Base-by-base conservation (phyloP, 1,140 invertebrate genomes). In the Onthophagus taurus region DNA sequence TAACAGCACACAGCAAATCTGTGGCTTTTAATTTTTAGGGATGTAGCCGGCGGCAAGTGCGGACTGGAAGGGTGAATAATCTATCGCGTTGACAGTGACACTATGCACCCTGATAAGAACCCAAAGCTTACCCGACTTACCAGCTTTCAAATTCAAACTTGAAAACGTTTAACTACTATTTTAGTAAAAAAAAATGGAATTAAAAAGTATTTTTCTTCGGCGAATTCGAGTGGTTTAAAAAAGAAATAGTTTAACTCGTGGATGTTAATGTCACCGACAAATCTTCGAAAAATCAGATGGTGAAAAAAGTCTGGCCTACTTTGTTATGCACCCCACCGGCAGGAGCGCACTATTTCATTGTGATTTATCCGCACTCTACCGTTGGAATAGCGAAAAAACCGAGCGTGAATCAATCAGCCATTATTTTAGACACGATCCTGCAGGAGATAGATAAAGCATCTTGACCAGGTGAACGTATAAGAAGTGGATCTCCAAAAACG, bases 311-410 rank as follows among this genome's bases (percentile, higher is more conserved):
- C 45, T 34, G 42, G 50, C 35, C 61, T 61, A 53, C 60, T 63
- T 63, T 61, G 61, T 63, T 63, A 63, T 63, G 61, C 61, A 63
- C 61, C 61, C 61, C 48, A 36, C 46, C 45, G 45, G 44, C 48
- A 49, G 49, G 51, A 47, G 29, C 45, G 50, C 59, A 61, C 55
- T 63, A 63, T 63, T 63, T 63, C 61, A 63, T 63, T 61, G 58
- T 63, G 61, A 63, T 63, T 63, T 63, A 63, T 63, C 53, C 55
- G 61, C 61, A 63, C 61, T 63, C 57, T 53, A 58, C 54, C 57
- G 60, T 57, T 57, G 58, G 59, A 58, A 63, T 60, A 56, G 61
- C n/a, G n/a, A n/a, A 61, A 63, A 63, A 63, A 63, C 60, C 58
- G 54, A 57, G 53, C 55, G 57, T 53, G 57, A 63, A 63, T 63